Evolutionary conservation across 2,113 vertebrate species (phyloP).

Genomic region (Erythrolamprus reginae): DNA sequence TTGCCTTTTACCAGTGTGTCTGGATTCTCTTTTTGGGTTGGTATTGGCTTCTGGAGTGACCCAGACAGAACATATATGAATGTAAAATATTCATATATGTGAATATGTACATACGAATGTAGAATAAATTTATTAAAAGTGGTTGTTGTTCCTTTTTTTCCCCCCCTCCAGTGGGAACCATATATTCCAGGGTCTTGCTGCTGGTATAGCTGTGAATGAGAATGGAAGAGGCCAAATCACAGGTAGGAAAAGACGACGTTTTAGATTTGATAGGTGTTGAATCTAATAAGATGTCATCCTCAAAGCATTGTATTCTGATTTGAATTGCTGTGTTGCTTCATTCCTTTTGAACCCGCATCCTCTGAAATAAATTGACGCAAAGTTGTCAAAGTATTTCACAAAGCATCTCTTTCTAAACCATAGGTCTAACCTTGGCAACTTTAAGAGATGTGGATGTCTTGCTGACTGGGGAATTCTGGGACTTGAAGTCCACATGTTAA

Average conservation of each 20-base stretch:
- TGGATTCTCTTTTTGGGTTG: too few relatives aligned
- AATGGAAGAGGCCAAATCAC: slow-evolving; percentile 87
- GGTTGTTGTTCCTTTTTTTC: not conserved
- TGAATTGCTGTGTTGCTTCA: not conserved
- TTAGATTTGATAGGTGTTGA: not conserved
- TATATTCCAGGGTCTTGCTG: slow-evolving; percentile 89
- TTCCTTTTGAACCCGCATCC: not conserved
- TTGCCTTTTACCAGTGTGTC: too few relatives aligned
- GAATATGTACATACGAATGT: too few relatives aligned
- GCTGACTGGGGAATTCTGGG: not conserved
- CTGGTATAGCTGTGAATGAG: slow-evolving; percentile 89
- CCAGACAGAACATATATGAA: too few relatives aligned
- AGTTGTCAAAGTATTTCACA: not conserved
- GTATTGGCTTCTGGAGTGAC: too few relatives aligned
- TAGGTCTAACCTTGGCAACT: not conserved
- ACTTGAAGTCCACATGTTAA: not conserved
- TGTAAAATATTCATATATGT: too few relatives aligned
- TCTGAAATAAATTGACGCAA: not conserved
- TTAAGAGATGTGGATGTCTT: not conserved
- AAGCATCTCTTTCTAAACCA: not conserved
- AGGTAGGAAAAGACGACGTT: slow-evolving; percentile 62
- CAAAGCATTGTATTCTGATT: not conserved
- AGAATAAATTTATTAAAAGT: not conserved
- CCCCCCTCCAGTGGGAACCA: slow-evolving; percentile 79
- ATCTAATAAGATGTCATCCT: not conserved